These are phyloP conservation scores for Serranus cabrilla DNA, from an alignment of 2,797 vertebrate species.

Conservation along the genomic window DNA sequence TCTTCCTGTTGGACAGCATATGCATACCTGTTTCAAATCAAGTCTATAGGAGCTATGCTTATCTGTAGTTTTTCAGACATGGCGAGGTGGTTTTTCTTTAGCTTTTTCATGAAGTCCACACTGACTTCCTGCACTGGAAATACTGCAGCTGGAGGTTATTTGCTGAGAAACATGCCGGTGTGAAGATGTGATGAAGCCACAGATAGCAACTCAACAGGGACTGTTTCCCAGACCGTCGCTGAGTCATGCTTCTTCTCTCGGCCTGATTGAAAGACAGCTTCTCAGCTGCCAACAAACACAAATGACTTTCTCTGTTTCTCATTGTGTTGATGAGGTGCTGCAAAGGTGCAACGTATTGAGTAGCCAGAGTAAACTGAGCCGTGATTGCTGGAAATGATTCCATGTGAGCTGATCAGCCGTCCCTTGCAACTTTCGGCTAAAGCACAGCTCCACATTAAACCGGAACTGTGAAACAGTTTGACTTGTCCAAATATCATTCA, in stretches of 20 bases:
- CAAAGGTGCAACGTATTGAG: constrained; percentile 57
- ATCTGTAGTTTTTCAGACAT: constrained; percentile 71
- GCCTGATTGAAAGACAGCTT: constrained; percentile 59
- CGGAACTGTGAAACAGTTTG: constrained; percentile 62
- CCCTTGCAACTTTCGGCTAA: constrained; percentile 53
- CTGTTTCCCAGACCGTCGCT: constrained; percentile 43
- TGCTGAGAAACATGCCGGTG: constrained; percentile 54
- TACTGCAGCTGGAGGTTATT: constrained; percentile 68
- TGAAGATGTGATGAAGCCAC: constrained; percentile 70
- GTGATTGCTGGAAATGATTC: constrained; percentile 63
- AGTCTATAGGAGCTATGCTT: constrained; percentile 58
- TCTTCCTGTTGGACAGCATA: constrained; percentile 53
- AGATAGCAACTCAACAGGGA: constrained; percentile 51
- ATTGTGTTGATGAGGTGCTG: constrained; percentile 59
- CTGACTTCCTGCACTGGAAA: constrained; percentile 60
- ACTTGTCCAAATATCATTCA: constrained; percentile 65
- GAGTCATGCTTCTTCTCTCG: constrained; percentile 42
- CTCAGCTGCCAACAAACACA: constrained; percentile 71
- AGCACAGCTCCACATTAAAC: constrained; percentile 56
- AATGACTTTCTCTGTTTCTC: constrained; percentile 61
- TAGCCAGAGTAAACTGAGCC: constrained; percentile 68
- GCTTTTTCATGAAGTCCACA: constrained; percentile 51
- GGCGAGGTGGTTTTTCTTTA: constrained; percentile 49
- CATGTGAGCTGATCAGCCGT: constrained; percentile 56
- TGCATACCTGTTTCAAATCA: constrained; percentile 79